Conservation (phyloP, 1,140 invertebrate species). For the Oreohelix idahoensis region DNA sequence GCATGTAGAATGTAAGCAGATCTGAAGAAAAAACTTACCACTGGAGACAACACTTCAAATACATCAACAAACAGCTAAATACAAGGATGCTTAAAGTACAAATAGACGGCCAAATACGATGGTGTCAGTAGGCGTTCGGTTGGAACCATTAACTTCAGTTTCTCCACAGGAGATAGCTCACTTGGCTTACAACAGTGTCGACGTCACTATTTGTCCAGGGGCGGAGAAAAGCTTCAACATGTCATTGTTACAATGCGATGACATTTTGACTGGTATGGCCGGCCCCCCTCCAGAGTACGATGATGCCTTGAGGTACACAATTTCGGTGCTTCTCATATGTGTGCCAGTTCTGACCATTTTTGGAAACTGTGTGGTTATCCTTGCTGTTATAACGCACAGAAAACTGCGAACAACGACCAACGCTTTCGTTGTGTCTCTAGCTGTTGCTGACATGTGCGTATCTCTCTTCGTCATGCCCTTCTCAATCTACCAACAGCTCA, state of each 20-base stretch:
- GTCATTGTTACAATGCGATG: slow-evolving; percentile 41
- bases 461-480: slow-evolving; percentile 83
- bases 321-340: slow-evolving; percentile 54
- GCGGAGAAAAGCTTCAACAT: not conserved
- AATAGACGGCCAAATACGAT: no score
- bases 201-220: not conserved
- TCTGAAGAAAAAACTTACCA: no score
- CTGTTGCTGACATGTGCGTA: slow-evolving; percentile 95
- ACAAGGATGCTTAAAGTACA: no score
- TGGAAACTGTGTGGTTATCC: slow-evolving; percentile 92
- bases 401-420: slow-evolving; percentile 90
- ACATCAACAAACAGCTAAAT: no score
- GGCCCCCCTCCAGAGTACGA: slow-evolving; percentile 50
- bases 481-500: slow-evolving; percentile 74
- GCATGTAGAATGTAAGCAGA: not conserved
- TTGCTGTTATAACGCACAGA: slow-evolving; percentile 82
- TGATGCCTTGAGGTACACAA: slow-evolving; percentile 28
- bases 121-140: not conserved
- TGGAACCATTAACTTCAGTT: slow-evolving; percentile 1
- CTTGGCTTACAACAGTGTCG: slow-evolving; percentile 10
- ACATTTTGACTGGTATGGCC: slow-evolving; percentile 48
- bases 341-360: slow-evolving; percentile 63
- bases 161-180: not conserved
- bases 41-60: no score
- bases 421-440: slow-evolving; percentile 93